Evolutionary conservation across 2,797 vertebrate genomes (phyloP), one percentile per base, ranked within the genome.

Genomic region (Rhabdophis nuchalis): DNA sequence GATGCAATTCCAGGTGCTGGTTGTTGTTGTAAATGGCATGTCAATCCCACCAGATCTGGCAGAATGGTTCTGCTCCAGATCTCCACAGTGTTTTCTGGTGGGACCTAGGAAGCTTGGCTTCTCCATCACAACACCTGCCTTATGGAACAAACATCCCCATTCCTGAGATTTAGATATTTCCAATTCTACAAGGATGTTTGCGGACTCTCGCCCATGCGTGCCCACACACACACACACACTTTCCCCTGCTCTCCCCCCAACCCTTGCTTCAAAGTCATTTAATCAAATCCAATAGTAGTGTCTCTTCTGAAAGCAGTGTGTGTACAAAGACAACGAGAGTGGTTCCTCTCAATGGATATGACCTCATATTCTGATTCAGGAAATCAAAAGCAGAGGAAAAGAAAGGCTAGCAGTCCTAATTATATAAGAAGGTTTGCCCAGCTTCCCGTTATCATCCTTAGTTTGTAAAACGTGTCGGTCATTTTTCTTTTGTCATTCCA

Each of bases 291-390:
- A 82, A 29, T 29, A 52, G 10, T 5, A 64, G 27, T 82, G 12
- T 20, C 10, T 56, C 68, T 90, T 82, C 29, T 52, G 52, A 54
- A 27, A 29, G 3, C 53, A 90, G 32, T 20, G 3, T 29, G 53
- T 18, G 9, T 57, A 60, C 0, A 0, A 89, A 58, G 72, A 92
- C 27, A 10, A 52, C 46, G 57, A 93, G 52, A 64, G 5, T 0
- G 0, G 56, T 91, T n/a, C 50, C 61, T 77, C 56, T 54, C 72
- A 58, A 50, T 41, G 18, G 16, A 36, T 91, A 32, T 6, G 53
- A 3, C 2, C 72, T 36, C 87, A 88, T 36, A 64, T 52, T 89
- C 68, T 77, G 68, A 77, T 77, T 77, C 32, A 41, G 32, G 41
- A 36, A 77, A 4, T 77, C 72, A 50, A 12, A 89, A 52, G 20